Percentiles rank a stretch among this genome's conserved stretches.
Conservation (phyloP, 1,140 invertebrate species). For the Cyrtorhinus lividipennis region DNA sequence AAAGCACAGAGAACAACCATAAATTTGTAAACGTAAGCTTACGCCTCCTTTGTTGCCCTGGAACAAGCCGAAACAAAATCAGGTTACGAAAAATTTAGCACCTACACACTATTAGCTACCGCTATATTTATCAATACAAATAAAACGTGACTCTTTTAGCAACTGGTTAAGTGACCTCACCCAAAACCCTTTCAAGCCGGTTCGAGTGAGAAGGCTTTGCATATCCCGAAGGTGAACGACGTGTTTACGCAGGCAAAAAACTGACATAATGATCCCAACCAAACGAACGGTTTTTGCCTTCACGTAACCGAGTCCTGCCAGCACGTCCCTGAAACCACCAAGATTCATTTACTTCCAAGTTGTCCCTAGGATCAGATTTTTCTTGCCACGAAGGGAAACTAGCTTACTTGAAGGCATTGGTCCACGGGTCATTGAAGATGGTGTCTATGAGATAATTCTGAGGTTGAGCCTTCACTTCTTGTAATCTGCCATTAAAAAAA, state of each 20-base stretch:
- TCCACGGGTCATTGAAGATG: constrained; percentile 74
- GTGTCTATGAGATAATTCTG: constrained; percentile 67
- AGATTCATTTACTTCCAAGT: neutral
- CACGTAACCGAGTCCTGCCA: constrained; percentile 56
- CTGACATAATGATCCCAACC: constrained; percentile 59
- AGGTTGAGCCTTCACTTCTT: constrained; percentile 79
- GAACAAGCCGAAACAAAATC: constrained; percentile 28
- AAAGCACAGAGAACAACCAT: constrained; percentile 72
- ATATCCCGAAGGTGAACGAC: constrained; percentile 63
- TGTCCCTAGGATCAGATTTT: no score
- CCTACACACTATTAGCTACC: no score
- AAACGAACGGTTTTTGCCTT: constrained; percentile 59
- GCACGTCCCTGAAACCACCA: constrained; percentile 41
- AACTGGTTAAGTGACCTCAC: constrained; percentile 33
- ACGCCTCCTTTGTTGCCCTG: constrained; percentile 92
- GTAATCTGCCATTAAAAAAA: constrained; percentile 42
- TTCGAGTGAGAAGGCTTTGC: constrained; percentile 69
- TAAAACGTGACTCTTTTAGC: no score
- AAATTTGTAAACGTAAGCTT: constrained; percentile 67
- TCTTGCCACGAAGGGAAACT: no score
- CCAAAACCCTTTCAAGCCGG: constrained; percentile 81
- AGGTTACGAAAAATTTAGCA: neutral
- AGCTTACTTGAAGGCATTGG: constrained; percentile 45
- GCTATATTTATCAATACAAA: no score
- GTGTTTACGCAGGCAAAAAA: constrained; percentile 63